Evolutionary conservation across 2,113 vertebrate species (phyloP), one percentile per base, ranked within the genome.

Genomic region (Pholis gunnellus): DNA sequence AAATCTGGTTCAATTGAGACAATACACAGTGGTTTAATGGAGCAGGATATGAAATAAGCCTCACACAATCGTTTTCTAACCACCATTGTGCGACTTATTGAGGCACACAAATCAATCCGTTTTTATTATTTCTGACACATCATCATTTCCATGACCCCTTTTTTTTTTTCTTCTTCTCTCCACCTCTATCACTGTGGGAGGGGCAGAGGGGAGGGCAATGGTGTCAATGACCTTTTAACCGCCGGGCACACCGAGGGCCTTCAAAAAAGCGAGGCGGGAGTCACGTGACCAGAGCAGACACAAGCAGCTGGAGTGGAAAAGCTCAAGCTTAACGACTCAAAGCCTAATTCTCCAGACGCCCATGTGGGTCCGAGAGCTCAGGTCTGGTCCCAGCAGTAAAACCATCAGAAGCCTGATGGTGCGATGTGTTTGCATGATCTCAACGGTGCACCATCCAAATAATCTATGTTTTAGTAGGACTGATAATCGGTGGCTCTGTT

Each of bases 91-190:
- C 0, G 2, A 52, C 17, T 82, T 84, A 85, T 61, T 85, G 84
- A 86, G 13, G 72, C 46, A 25, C 85, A 86, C 81, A 81, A 86
- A 91, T 94, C 91, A 91, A 87, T 88, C 75, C 11, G 34, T 76
- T 90, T 63, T 89, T 78, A 86, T 92, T 85, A 87, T 91, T 88
- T 85, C 71, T 88, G 83, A 87, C 81, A 92, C 76, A 60, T 88
- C 76, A 60, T 88, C 70, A 88, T 90, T 89, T 88, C 80, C 60
- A 36, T 60, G 20, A 76, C 75, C 73, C 44, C 5, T 18, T 70
- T 72, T 72, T 76, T 72, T 57, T 56, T 72, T 6, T 17, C 65
- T 67, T 73, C 70, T n/a, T n/a, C n/a, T n/a, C 66, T 67, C 46
- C 75, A 88, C 81, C 70, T 86, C 75, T 72, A 60, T 67, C 63